Conservation (phyloP, 1,140 invertebrate genomes). For the Spodoptera frugiperda region DNA sequence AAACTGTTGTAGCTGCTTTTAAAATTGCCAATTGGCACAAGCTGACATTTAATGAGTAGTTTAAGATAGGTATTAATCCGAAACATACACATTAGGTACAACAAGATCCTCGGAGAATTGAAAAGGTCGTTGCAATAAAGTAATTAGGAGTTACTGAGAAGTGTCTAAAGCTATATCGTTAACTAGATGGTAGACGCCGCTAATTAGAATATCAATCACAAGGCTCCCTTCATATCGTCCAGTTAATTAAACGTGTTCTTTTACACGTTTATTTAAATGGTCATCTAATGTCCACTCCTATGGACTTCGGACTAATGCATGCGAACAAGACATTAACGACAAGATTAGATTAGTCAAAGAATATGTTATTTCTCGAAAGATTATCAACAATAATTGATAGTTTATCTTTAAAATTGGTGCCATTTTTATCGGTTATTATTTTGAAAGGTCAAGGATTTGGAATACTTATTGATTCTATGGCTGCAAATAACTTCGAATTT, state of each 20-base stretch:
- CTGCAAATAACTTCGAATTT: too few relatives aligned
- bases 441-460: too few relatives aligned
- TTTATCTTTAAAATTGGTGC: too few relatives aligned
- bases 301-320: too few relatives aligned
- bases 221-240: conserved; percentile 41
- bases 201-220: conserved; percentile 54
- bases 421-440: too few relatives aligned
- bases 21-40: too few relatives aligned
- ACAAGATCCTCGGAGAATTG: conserved; percentile 39
- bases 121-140: conserved; percentile 45
- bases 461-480: too few relatives aligned
- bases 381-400: too few relatives aligned
- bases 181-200: conserved; percentile 13
- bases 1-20: too few relatives aligned
- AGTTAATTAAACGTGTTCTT: conserved; percentile 48
- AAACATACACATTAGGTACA: conserved; percentile 8
- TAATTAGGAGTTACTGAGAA: conserved; percentile 26
- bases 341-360: too few relatives aligned
- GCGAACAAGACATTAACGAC: too few relatives aligned
- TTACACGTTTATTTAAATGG: conserved; percentile 20
- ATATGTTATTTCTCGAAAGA: too few relatives aligned
- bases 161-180: conserved; percentile 26
- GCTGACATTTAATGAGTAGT: not conserved
- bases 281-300: not conserved
- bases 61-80: conserved; percentile 7